Evolutionary conservation across 1,140 invertebrate genomes (phyloP).

Genomic region (Sarcophaga bullata): DNA sequence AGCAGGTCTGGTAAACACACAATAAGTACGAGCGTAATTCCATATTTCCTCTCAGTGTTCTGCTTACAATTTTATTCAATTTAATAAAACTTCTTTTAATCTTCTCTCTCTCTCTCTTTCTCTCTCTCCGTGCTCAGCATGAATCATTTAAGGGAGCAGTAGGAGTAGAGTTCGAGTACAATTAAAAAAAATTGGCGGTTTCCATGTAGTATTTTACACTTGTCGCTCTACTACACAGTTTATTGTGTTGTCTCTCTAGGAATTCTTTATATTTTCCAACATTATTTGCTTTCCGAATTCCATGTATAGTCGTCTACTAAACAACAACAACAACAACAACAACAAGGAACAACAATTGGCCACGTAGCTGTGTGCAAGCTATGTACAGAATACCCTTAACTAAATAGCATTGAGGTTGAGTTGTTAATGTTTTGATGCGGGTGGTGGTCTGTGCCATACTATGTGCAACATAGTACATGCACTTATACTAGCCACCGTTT

Average conservation of each 20-base stretch:
- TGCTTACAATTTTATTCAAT: no score
- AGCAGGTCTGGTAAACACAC: no score
- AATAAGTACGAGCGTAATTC: no score
- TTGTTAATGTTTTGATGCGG: neutral
- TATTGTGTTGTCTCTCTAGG: neutral
- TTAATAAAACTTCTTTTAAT: no score
- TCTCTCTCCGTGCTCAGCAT: no score
- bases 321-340: neutral
- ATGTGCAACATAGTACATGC: neutral
- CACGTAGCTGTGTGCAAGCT: neutral
- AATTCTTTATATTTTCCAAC: neutral
- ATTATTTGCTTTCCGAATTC: neutral
- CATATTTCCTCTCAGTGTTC: no score
- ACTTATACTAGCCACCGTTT: no score
- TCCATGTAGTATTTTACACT: slow-evolving; percentile 18
- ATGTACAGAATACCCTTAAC: neutral
- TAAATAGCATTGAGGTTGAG: neutral
- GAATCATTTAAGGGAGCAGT: no score
- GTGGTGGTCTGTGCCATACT: neutral
- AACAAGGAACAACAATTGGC: neutral
- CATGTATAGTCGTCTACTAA: neutral
- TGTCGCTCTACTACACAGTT: neutral
- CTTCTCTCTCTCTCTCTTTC: no score
- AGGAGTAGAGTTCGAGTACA: no score
- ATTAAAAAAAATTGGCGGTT: slow-evolving; percentile 19